Percentiles rank a stretch among this genome's conserved stretches.
These are phyloP conservation scores for Ardeotis arabs DNA, from an alignment of 2,113 vertebrate genomes.

Conservation along the genomic window DNA sequence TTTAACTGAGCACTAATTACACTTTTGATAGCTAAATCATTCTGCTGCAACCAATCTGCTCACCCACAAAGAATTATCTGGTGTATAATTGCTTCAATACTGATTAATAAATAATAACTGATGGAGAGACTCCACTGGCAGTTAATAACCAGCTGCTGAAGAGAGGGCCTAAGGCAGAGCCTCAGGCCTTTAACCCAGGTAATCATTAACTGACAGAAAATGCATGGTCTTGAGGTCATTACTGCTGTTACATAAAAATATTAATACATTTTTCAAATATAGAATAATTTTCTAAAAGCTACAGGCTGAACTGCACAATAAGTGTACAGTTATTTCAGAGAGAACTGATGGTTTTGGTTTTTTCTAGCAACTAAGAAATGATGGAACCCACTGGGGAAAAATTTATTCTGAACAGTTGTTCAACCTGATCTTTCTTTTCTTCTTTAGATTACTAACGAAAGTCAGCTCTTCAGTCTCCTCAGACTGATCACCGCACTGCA, in stretches of 20 bases:
- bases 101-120: slow-evolving; percentile 72
- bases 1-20: background rate
- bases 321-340: background rate
- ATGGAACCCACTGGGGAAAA: background rate
- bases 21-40: background rate
- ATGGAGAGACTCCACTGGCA: slow-evolving; percentile 40
- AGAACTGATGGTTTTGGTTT: background rate
- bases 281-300: slow-evolving; percentile 46
- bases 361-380: background rate
- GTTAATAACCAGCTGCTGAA: slow-evolving; percentile 62
- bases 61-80: slow-evolving; percentile 18
- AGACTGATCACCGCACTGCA: background rate
- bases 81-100: slow-evolving; percentile 61
- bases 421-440: background rate
- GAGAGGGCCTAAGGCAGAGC: background rate
- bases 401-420: background rate
- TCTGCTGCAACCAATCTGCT: slow-evolving; percentile 59
- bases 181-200: slow-evolving; percentile 6
- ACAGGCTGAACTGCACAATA: background rate
- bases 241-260: slow-evolving; percentile 35
- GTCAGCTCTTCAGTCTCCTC: background rate
- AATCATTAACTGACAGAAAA: slow-evolving; percentile 72
- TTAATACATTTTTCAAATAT: slow-evolving; percentile 43
- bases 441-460: background rate
- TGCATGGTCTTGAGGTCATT: slow-evolving; percentile 57